phyloP scores from a whole-genome alignment of 2,113 vertebrate genomes.

The Prionailurus bengalensis region DNA sequence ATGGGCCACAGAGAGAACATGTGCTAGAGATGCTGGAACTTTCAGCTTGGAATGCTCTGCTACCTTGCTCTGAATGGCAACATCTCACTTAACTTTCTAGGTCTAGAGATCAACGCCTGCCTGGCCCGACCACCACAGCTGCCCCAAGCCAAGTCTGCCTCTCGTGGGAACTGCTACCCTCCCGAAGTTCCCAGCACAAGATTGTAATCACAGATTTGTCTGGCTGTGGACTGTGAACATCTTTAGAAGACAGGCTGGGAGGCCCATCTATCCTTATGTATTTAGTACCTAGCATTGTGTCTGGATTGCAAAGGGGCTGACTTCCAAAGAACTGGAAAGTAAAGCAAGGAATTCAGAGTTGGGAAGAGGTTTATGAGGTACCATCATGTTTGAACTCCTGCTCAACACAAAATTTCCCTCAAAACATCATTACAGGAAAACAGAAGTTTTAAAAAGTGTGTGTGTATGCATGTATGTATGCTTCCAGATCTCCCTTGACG shows the following conservation, averaged over 20 bases:
- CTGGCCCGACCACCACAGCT: not conserved
- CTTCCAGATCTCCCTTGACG: not conserved
- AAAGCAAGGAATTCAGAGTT: not conserved
- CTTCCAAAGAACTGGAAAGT: not conserved
- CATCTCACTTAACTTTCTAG: not conserved
- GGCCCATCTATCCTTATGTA: not conserved
- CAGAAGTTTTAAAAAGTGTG: not conserved
- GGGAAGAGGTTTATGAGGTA: not conserved
- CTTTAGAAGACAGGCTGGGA: not conserved
- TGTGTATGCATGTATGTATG: not conserved
- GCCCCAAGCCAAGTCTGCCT: not conserved
- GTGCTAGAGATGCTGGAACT: too few species aligned
- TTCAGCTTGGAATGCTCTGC: not conserved
- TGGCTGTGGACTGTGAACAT: not conserved
- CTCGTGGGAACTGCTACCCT: not conserved
- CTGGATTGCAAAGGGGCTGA: not conserved
- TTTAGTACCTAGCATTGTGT: not conserved
- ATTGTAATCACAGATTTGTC: rapidly evolving
- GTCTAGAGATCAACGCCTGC: not conserved
- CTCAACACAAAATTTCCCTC: not conserved
- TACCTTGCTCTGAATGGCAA: not conserved
- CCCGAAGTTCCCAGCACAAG: not conserved
- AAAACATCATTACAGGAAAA: not conserved
- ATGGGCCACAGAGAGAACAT: not conserved
- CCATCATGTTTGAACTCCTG: not conserved